Base-by-base conservation (phyloP, 2,888 invertebrate species). In the Falcaria lacertinaria region DNA sequence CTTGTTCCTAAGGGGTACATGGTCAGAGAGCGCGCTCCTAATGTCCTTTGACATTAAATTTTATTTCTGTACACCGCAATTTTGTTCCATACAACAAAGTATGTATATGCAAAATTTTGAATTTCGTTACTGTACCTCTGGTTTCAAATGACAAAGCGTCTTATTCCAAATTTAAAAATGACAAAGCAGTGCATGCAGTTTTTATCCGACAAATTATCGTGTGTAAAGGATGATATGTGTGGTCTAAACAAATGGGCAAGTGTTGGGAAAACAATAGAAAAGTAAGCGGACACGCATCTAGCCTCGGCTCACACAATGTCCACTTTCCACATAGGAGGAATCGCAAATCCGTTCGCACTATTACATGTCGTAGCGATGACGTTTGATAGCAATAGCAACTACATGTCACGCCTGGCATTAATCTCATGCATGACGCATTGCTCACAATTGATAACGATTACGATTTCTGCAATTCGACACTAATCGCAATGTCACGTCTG, bases 281-380 rank as follows among this genome's bases (percentile, higher is more conserved):
- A 78, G 80, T 65, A 79, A 80, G 81, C 82, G 81, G 79, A 81
- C 81, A 82, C 78, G 74, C 73, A 70, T 59, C 68, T 63, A 70
- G 70, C 68, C 53, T 59, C 64, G 69, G 60, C 53, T 22, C 34
- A 28, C 34, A 42, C 38, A 42, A 37, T 41, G 45, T 42, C 34
- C 41, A 45, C 45, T 45, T 42, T 38, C 41, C 35, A 42, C 42
- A 37, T 33, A 42, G 42, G 42, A 42, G 28, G 17, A 14, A 22
- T 8, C 22, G 37, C 37, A 37, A 35, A 42, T 42, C 42, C 25
- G 37, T 22, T 37, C 25, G 37, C 22, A 37, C 37, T 37, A 35
- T 35, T 35, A 37, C 37, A 11, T 37, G 14, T 37, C 14, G 22
- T 22, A 36, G 36, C 36, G 15, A 37, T 37, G 37, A 37, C 37